Evolutionary conservation across 2,113 vertebrate species (phyloP).

Genomic region (Colistium nudipinnis): DNA sequence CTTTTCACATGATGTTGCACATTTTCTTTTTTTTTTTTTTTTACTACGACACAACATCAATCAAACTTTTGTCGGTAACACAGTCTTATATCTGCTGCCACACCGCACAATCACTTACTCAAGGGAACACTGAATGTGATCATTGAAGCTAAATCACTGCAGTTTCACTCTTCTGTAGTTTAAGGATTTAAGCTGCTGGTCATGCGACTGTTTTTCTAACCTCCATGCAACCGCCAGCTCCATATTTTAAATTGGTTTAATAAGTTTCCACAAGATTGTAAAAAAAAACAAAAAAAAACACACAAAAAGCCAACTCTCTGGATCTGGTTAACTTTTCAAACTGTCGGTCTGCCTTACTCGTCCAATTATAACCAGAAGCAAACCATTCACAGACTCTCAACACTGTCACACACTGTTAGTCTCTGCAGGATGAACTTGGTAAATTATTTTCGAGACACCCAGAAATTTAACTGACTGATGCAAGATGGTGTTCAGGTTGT

Average conservation of each 20-base stretch:
- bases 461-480: not conserved
- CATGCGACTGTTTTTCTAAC: not conserved
- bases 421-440: not conserved
- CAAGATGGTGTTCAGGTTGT: not conserved
- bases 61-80: not conserved
- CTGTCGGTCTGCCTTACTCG: not conserved
- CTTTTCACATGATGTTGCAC: constrained; percentile 5
- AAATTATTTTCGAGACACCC: constrained; percentile 2
- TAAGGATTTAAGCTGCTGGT: not conserved
- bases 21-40: not conserved
- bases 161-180: not conserved
- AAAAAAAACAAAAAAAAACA: not conserved
- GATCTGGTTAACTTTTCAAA: constrained; percentile 19
- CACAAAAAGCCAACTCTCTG: constrained; percentile 4
- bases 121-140: not conserved
- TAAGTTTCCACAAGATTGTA: not conserved
- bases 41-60: constrained; percentile 2
- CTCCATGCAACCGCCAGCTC: not conserved
- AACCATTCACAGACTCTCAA: constrained; percentile 1
- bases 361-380: constrained; percentile 3
- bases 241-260: constrained; percentile 12
- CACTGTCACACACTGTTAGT: constrained; percentile 5
- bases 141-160: not conserved
- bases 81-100: not conserved
- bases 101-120: not conserved